Evolutionary conservation across 2,888 invertebrate species (phyloP).

Genomic region (Lasius fuliginosus): DNA sequence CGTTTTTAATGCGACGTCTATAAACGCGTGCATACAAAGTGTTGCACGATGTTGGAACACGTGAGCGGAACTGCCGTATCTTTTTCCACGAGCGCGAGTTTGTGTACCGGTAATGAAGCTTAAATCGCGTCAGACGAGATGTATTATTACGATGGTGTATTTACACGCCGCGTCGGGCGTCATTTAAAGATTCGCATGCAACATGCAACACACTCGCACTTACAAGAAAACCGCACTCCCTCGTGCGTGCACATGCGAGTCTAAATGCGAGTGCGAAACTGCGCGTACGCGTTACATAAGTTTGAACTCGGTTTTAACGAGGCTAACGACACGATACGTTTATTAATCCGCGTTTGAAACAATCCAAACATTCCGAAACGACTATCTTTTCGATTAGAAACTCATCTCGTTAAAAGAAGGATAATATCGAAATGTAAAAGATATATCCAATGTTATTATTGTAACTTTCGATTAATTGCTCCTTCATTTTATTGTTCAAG

Average conservation of each 20-base stretch:
- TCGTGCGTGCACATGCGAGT: neutral
- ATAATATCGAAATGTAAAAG: neutral
- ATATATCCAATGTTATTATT: neutral
- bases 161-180: constrained; percentile 25
- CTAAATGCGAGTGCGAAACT: constrained; percentile 25
- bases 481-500: neutral
- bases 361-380: constrained; percentile 11
- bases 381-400: neutral
- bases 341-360: constrained; percentile 46
- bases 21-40: constrained; percentile 18
- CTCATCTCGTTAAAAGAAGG: neutral
- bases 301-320: constrained; percentile 42
- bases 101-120: constrained; percentile 47
- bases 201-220: constrained; percentile 17
- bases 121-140: constrained; percentile 56
- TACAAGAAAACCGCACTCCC: constrained; percentile 2
- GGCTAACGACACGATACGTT: constrained; percentile 58
- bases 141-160: constrained; percentile 48
- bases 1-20: constrained; percentile 36
- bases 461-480: neutral
- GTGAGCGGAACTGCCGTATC: constrained; percentile 57
- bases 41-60: constrained; percentile 18
- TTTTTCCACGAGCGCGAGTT: constrained; percentile 43
- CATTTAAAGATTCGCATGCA: constrained; percentile 50
- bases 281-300: constrained; percentile 40